Percentiles rank a stretch among this genome's conserved stretches.
phyloP scores from a whole-genome alignment of 2,888 invertebrate species.

The Eremobia ochroleuca region DNA sequence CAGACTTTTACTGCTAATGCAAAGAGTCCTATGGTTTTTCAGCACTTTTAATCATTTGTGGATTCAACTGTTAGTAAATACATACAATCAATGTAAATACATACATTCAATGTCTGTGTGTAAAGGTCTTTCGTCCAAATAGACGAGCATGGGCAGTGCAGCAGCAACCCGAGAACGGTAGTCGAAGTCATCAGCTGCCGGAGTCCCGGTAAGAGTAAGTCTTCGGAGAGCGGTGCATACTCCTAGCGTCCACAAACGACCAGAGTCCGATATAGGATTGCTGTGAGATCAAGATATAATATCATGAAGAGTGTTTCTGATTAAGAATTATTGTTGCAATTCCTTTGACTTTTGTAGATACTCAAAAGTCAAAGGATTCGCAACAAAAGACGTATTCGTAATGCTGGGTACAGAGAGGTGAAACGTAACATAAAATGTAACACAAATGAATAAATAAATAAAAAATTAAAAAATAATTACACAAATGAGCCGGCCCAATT shows the following conservation, averaged over 20 bases:
- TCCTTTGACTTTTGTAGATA: too few species aligned
- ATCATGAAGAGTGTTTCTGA: background rate
- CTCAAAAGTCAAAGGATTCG: background rate
- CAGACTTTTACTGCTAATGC: background rate
- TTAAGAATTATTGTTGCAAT: background rate
- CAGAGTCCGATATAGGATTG: slow-evolving; percentile 83
- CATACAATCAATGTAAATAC: slow-evolving; percentile 77
- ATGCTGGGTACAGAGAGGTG: too few species aligned
- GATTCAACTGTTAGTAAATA: background rate
- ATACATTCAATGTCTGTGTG: slow-evolving; percentile 79
- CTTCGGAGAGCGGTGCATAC: slow-evolving; percentile 83
- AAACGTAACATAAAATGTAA: too few species aligned
- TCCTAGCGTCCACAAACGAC: slow-evolving; percentile 85
- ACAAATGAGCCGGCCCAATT: too few species aligned
- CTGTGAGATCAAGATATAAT: slow-evolving; percentile 66
- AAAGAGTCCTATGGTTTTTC: background rate
- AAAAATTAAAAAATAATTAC: too few species aligned
- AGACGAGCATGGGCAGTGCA: slow-evolving; percentile 82
- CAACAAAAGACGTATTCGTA: background rate
- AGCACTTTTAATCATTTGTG: background rate
- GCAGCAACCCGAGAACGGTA: slow-evolving; percentile 80
- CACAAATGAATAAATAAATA: too few species aligned
- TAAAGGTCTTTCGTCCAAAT: slow-evolving; percentile 82
- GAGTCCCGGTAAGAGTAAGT: slow-evolving; percentile 80
- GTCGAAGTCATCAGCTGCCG: slow-evolving; percentile 75